Evolutionary conservation across 1,140 invertebrate species (phyloP).

Genomic region (Diorhabda carinulata): DNA sequence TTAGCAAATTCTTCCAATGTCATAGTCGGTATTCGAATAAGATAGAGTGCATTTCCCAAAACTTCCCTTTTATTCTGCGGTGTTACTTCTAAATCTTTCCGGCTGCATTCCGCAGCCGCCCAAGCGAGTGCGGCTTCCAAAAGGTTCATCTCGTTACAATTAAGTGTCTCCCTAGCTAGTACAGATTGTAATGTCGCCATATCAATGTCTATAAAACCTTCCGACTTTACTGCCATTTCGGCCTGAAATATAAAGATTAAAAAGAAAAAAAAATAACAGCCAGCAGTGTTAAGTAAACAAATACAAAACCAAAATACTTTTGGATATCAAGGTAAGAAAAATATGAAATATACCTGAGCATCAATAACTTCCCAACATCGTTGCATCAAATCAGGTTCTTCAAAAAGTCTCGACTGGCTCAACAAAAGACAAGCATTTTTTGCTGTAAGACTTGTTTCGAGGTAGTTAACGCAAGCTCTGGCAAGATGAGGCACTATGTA

Average conservation of each 20-base stretch:
- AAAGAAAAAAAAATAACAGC: conserved; percentile 5
- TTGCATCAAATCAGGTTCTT: conserved; percentile 90
- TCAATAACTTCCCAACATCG: conserved; percentile 94
- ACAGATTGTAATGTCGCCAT: conserved; percentile 84
- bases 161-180: conserved; percentile 81
- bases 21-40: conserved; percentile 88
- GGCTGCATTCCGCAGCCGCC: conserved; percentile 79
- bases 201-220: conserved; percentile 90
- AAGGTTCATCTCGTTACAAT: conserved; percentile 85
- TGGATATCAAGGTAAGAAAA: too few species aligned
- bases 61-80: conserved; percentile 64
- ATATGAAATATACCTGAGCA: conserved; percentile 63
- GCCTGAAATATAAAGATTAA: conserved; percentile 60
- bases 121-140: conserved; percentile 87
- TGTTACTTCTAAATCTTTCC: conserved; percentile 73
- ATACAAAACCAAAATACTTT: too few species aligned
- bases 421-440: conserved; percentile 89
- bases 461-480: conserved; percentile 83
- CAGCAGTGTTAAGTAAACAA: too few species aligned
- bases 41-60: conserved; percentile 69
- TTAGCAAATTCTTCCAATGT: conserved; percentile 87
- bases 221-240: conserved; percentile 88
- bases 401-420: conserved; percentile 85
- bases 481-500: conserved; percentile 90
- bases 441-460: conserved; percentile 87